Evolutionary conservation across 2,113 vertebrate species (phyloP).

Genomic region (Gadus chalcogrammus): DNA sequence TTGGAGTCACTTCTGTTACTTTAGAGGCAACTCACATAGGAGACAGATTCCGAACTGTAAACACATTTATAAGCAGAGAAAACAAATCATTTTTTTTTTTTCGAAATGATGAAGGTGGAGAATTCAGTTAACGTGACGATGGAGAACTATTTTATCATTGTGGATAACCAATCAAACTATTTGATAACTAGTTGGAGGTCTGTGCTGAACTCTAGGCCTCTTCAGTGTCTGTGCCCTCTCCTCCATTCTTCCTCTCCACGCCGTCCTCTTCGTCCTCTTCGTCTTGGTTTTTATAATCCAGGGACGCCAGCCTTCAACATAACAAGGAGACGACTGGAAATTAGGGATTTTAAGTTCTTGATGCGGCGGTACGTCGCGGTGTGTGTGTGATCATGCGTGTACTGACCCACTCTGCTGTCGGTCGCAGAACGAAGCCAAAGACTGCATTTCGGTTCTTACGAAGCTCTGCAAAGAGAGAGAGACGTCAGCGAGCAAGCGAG

Average conservation of each 20-base stretch:
- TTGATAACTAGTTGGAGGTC: no score
- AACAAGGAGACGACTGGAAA: background rate
- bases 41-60: no score
- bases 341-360: background rate
- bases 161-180: no score
- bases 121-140: no score
- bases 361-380: background rate
- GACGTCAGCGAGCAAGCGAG: background rate
- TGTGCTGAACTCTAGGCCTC: no score
- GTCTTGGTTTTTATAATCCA: background rate
- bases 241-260: background rate
- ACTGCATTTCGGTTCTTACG: conserved; percentile 70
- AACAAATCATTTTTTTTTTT: no score
- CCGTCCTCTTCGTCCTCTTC: background rate
- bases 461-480: conserved; percentile 72
- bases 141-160: no score
- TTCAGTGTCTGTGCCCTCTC: background rate
- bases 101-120: no score
- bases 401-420: conserved; percentile 74
- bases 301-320: background rate
- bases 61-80: no score
- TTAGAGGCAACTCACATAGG: no score
- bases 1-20: no score
- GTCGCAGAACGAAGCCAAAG: conserved; percentile 75
- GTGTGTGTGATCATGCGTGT: background rate